A percentile compares a stretch with the other conserved stretches of the same genome.
Conservation (phyloP, 2,888 invertebrate genomes). For the Agriopis marginaria region DNA sequence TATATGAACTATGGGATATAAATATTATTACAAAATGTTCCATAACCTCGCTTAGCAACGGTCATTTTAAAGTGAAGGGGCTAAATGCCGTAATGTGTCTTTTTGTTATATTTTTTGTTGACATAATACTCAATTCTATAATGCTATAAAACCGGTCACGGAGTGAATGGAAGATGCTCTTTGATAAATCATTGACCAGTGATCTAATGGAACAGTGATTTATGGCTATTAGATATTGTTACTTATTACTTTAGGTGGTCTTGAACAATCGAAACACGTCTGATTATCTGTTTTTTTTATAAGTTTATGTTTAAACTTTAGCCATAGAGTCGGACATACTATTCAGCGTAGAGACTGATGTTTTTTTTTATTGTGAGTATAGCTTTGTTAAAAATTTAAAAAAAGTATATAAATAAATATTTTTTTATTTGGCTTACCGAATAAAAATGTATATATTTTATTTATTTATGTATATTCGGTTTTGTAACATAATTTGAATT, state of each 20-base stretch:
- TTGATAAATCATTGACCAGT: conserved; percentile 27
- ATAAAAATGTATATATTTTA: too few relatives aligned
- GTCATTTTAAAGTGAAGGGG: conserved; percentile 40
- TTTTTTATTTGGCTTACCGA: too few relatives aligned
- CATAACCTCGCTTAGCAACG: conserved; percentile 39
- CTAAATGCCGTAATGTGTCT: conserved; percentile 38
- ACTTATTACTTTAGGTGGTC: background rate
- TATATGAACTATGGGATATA: conserved; percentile 11
- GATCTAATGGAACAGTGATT: conserved; percentile 10
- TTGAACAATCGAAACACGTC: too few relatives aligned
- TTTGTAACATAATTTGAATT: too few relatives aligned
- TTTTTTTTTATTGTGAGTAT: too few relatives aligned
- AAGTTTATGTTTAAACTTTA: too few relatives aligned
- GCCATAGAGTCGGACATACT: too few relatives aligned
- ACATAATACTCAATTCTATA: conserved; percentile 42
- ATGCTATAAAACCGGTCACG: conserved; percentile 27
- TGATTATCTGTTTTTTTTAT: too few relatives aligned
- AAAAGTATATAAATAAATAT: too few relatives aligned
- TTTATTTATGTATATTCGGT: too few relatives aligned
- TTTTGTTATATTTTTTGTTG: conserved; percentile 45
- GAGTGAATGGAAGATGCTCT: conserved; percentile 36
- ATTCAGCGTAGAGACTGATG: too few relatives aligned
- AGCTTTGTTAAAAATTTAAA: too few relatives aligned
- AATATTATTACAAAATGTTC: conserved; percentile 16
- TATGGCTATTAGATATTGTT: background rate